Conservation (phyloP, 2,888 invertebrate genomes). For the Lampropteryx suffumata region DNA sequence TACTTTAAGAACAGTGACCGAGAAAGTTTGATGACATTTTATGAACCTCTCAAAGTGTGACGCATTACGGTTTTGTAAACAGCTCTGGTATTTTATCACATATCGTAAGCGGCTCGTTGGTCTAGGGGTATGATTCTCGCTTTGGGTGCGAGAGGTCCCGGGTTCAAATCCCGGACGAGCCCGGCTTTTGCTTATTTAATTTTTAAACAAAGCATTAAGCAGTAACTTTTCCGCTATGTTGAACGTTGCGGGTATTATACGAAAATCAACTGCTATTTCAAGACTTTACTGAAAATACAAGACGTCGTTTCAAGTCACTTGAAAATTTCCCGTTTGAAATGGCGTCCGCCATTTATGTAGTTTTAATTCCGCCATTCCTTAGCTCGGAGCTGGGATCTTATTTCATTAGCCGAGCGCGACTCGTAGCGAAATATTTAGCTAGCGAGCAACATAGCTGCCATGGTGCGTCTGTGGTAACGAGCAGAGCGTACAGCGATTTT, state of each 20-base stretch:
- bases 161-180: slow-evolving; percentile 80
- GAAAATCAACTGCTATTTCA: slow-evolving; percentile 9
- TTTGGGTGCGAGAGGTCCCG: slow-evolving; percentile 83
- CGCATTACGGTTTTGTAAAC: too few species aligned
- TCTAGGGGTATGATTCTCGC: slow-evolving; percentile 84
- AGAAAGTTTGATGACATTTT: too few species aligned
- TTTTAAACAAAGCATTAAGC: not conserved
- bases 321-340: slow-evolving; percentile 59
- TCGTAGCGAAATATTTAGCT: slow-evolving; percentile 72
- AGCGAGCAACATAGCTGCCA: slow-evolving; percentile 56
- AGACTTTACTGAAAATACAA: slow-evolving; percentile 25
- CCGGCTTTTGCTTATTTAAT: slow-evolving; percentile 42
- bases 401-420: slow-evolving; percentile 79
- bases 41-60: too few species aligned
- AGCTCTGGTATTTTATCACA: not conserved
- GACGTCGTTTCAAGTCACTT: slow-evolving; percentile 31
- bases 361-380: slow-evolving; percentile 82
- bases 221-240: not conserved
- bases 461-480: slow-evolving; percentile 25
- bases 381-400: slow-evolving; percentile 75
- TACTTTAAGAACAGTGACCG: too few species aligned
- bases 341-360: slow-evolving; percentile 76
- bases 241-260: not conserved
- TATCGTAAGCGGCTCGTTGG: slow-evolving; percentile 68
- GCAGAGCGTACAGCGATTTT: slow-evolving; percentile 13